Conservation (phyloP, 2,113 vertebrate genomes). For the Tragelaphus strepsiceros region DNA sequence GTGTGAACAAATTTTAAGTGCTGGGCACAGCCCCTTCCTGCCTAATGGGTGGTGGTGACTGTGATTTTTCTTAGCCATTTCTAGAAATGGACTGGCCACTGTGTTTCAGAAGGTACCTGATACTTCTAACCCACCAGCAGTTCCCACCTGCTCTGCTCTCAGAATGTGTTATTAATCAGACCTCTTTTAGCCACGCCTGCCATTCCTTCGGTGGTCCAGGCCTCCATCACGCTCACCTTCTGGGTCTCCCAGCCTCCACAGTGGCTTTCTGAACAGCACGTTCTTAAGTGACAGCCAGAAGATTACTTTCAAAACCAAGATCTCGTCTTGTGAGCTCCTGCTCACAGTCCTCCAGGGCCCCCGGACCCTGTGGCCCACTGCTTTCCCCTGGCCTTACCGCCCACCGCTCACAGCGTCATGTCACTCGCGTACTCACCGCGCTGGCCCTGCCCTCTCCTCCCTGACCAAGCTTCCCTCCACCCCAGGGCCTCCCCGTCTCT, state of each 20-base stretch:
- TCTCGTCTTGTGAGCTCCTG: not conserved
- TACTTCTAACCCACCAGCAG: too few species aligned
- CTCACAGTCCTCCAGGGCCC: not conserved
- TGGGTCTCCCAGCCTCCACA: rapidly evolving
- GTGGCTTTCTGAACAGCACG: not conserved
- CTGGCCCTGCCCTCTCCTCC: not conserved
- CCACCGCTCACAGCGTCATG: rapidly evolving
- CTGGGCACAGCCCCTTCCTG: not conserved
- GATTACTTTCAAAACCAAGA: not conserved
- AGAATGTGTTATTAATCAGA: not conserved
- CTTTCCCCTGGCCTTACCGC: not conserved
- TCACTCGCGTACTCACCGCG: rapidly evolving
- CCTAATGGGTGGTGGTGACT: not conserved
- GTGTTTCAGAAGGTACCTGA: not conserved
- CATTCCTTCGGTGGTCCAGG: not conserved
- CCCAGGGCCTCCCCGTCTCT: too few species aligned
- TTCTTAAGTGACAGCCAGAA: not conserved
- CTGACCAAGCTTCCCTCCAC: rapidly evolving
- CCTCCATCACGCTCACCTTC: not conserved
- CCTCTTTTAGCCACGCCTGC: not conserved
- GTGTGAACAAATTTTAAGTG: rapidly evolving
- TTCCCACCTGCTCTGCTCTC: not conserved
- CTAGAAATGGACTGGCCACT: not conserved
- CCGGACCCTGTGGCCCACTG: rapidly evolving
- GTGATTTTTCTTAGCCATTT: not conserved